Evolutionary conservation across 2,888 invertebrate genomes (phyloP).

Genomic region (Plagiodera versicolora): DNA sequence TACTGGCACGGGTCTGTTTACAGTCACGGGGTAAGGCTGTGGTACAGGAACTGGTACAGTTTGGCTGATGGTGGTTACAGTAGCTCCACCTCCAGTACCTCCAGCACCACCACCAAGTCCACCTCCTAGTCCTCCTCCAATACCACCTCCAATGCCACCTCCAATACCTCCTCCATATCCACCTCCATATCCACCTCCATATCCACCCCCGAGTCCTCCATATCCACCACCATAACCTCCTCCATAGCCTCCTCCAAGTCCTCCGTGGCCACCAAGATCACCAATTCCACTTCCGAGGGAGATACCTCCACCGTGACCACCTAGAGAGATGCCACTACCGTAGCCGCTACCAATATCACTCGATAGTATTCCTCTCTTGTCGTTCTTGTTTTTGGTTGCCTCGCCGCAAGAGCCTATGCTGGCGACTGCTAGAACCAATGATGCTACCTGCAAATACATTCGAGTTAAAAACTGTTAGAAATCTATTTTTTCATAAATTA

Average conservation of each 20-base stretch:
- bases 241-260: slow-evolving; percentile 22
- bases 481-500: too few relatives aligned
- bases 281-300: slow-evolving; percentile 27
- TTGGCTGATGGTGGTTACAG: slow-evolving; percentile 48
- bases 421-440: slow-evolving; percentile 43
- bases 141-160: slow-evolving; percentile 31
- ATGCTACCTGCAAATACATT: slow-evolving; percentile 36
- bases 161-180: slow-evolving; percentile 29
- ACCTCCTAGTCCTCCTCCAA: slow-evolving; percentile 27
- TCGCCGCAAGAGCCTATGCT: slow-evolving; percentile 39
- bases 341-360: slow-evolving; percentile 37
- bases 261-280: slow-evolving; percentile 27
- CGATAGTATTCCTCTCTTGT: slow-evolving; percentile 43
- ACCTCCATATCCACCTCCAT: slow-evolving; percentile 26
- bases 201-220: slow-evolving; percentile 19
- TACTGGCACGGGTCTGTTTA: slow-evolving; percentile 57
- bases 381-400: slow-evolving; percentile 39
- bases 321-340: slow-evolving; percentile 25
- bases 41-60: slow-evolving; percentile 51
- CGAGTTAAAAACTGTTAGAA: too few relatives aligned
- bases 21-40: slow-evolving; percentile 50
- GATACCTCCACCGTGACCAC: slow-evolving; percentile 26
- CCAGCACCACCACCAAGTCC: slow-evolving; percentile 22
- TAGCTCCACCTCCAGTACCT: slow-evolving; percentile 47
- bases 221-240: slow-evolving; percentile 23